A percentile compares a stretch with the other conserved stretches of the same genome.
Conservation (phyloP, 2,888 invertebrate genomes). For the Alitta virens region DNA sequence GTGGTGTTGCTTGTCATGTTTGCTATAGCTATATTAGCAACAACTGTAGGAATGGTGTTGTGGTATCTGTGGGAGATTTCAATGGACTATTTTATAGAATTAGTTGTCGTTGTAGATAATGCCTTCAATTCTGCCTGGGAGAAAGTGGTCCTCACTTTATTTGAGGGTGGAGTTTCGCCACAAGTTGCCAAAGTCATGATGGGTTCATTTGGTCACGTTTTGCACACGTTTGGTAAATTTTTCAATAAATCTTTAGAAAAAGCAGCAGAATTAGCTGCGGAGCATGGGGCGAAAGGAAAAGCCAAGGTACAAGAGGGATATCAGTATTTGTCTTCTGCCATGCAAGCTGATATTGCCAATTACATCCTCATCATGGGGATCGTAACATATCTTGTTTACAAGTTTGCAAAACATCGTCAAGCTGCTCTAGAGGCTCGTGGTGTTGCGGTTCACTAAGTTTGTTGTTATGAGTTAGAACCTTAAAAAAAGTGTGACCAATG, state of each 20-base stretch:
- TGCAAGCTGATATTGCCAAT: constrained; percentile 15
- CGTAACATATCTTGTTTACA: constrained; percentile 11
- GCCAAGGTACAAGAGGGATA: not conserved
- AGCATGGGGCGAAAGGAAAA: not conserved
- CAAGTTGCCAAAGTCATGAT: constrained; percentile 8
- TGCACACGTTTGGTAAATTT: constrained; percentile 13
- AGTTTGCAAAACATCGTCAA: constrained; percentile 10
- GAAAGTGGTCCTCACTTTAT: constrained; percentile 1
- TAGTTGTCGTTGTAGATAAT: constrained; percentile 1
- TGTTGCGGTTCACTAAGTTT: no score
- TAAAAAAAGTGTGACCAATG: no score
- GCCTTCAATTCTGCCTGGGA: constrained; percentile 11
- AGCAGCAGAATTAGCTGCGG: not conserved
- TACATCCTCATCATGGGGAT: constrained; percentile 12
- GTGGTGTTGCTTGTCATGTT: constrained; percentile 10
- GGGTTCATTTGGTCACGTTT: constrained; percentile 7
- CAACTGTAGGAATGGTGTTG: constrained; percentile 12
- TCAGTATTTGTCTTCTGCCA: constrained; percentile 8
- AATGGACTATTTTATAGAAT: constrained; percentile 14
- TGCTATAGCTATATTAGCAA: constrained; percentile 8
- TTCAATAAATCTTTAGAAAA: constrained; percentile 2
- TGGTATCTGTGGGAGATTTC: constrained; percentile 15
- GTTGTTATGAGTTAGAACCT: no score
- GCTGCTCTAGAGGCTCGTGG: not conserved
- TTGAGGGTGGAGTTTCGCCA: constrained; percentile 7